Base-by-base conservation (phyloP, 2,797 vertebrate species). In the Aplochiton taeniatus region DNA sequence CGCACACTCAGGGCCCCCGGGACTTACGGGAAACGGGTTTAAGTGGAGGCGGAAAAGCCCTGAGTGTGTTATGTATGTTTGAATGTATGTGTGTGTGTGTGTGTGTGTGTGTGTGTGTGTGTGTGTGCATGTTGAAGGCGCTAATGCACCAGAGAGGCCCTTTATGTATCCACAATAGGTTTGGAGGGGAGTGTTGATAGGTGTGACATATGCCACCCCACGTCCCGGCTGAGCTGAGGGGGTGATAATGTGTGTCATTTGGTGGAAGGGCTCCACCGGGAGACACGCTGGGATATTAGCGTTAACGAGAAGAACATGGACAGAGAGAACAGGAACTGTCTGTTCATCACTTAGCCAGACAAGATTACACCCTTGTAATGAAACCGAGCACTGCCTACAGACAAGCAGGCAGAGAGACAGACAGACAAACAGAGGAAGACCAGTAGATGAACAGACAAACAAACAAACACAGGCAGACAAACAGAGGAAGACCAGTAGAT, bases 181-280 rank as follows among this genome's bases (percentile, higher is more conserved):
- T 87, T 77, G 52, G 13, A 41, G 41, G 41, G 50, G 69, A 78
- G 43, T 77, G 76, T 65, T 86, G 87, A 89, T 86, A 85, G 83
- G 85, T 86, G 85, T 73, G 83, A 90, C 87, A 85, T 87, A 89
- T 88, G 83, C 86, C 78, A 58, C 73, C 42, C 83, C 88, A 88
- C 80, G 65, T 76, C 77, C 70, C 72, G 75, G 82, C 84, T 80
- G 83, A 79, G 78, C 68, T 51, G 52, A 84, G 31, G 73, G 75
- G 84, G 79, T 86, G 80, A 76, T 85, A 80, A 83, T 85, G 79
- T 85, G 84, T 85, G 82, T 57, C 53, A 86, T 89, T 85, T 84
- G 74, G 79, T 70, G 65, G 70, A 78, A 84, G 73, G 69, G 78
- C 66, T 78, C 85, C 82, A 63, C 42, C 8, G 84, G 84, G 82